Evolutionary conservation across 2,797 vertebrate species (phyloP).

Genomic region (Paguma larvata): DNA sequence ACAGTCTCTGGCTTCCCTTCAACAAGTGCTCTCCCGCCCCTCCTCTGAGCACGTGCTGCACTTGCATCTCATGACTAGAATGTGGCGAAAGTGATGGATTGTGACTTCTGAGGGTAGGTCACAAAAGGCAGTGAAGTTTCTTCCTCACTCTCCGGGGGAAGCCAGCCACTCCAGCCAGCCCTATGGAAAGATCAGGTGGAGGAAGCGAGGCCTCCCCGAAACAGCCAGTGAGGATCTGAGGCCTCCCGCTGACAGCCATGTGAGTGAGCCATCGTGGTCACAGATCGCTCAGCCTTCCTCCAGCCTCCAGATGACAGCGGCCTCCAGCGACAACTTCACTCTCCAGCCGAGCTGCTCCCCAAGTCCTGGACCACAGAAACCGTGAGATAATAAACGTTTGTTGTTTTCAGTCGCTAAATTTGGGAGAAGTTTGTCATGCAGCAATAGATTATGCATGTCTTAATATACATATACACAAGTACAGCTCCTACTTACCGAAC

Average conservation of each 20-base stretch:
- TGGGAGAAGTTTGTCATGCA: background rate
- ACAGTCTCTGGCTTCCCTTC: background rate
- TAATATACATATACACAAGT: background rate
- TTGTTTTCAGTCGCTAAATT: conserved; percentile 43
- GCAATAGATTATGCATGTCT: background rate
- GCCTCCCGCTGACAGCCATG: conserved; percentile 14
- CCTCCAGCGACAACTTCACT: background rate
- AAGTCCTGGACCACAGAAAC: conserved; percentile 33
- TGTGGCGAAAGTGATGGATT: conserved; percentile 69
- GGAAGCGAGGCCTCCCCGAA: background rate
- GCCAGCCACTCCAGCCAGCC: conserved; percentile 1
- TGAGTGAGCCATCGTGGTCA: conserved; percentile 12
- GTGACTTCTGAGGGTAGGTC: conserved; percentile 75
- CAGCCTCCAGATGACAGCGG: conserved; percentile 37
- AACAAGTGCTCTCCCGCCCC: background rate
- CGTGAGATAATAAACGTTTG: conserved; percentile 67
- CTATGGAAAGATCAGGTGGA: conserved; percentile 54
- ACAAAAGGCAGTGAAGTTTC: conserved; percentile 61
- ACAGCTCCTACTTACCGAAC: background rate
- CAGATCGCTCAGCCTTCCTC: background rate
- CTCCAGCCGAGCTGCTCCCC: background rate
- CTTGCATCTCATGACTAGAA: conserved; percentile 54
- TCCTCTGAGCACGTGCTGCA: background rate
- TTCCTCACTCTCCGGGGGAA: conserved; percentile 21
- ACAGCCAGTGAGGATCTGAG: background rate